Evolutionary conservation across 2,888 invertebrate genomes (phyloP), one percentile per base, ranked within the genome.

Genomic region (Matsumyia berberina): DNA sequence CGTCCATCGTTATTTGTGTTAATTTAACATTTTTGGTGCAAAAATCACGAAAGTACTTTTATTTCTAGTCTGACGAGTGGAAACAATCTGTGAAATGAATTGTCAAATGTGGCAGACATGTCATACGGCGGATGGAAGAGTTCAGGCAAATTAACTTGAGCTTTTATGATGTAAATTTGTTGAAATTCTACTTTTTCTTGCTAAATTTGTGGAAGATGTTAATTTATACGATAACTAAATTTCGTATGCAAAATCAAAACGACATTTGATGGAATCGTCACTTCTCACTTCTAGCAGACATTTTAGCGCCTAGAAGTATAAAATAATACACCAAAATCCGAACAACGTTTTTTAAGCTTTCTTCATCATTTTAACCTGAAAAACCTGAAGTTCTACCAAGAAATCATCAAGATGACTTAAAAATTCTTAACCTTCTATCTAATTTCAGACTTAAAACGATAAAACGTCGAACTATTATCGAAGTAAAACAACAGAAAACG

Each of bases 371-470:
- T 24, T 24, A 1, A 24, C 4, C 24, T 3, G 2, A 24, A 24
- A 24, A 24, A 24, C 1, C 24, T n/a, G n/a, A 24, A 4, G 1
- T 24, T 24, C 24, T 24, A 24, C 24, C 24, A 4, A 24, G 4
- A 24, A 24, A 3, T 24, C 1, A 24, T 24, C 4, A 4, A 24
- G 4, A 24, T 24, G 2, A 3, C 2, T 24, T 24, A 15, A 15
- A 8, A 15, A 31, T 31, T 24, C 24, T 12, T 8, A 7, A 24
- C 12, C 29, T 53, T n/a, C 53, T 66, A 19, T 80, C 2, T 80
- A 44, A 37, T 85, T 85, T 51, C 85, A 85, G 85, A 85, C 85
- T 85, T 85, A 64, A 73, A 57, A 57, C 42, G 2, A 24, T 24
- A 69, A 62, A 24, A 73, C 67, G 66, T 69, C 72, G 53, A 73